Percentiles rank a stretch among this genome's conserved stretches.
Evolutionary conservation across 2,888 invertebrate genomes (phyloP).

Genomic region (Eucriotettix oculatus): DNA sequence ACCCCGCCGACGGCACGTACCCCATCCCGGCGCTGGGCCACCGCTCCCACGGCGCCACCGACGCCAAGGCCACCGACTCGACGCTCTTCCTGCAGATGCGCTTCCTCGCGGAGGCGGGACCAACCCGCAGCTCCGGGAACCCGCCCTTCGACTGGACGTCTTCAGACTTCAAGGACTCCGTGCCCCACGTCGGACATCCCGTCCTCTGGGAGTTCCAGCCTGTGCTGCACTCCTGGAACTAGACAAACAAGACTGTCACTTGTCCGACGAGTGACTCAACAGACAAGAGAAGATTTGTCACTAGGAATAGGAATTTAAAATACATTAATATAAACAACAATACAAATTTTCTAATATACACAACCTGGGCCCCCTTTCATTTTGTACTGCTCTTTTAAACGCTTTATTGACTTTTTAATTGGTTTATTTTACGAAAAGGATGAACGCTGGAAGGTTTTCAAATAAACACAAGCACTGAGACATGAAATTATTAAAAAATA

Average conservation of each 20-base stretch:
- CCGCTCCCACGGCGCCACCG: constrained; percentile 50
- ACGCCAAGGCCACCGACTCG: constrained; percentile 43
- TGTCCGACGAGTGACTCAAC: no score
- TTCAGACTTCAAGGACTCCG: constrained; percentile 34
- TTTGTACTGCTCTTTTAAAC: no score
- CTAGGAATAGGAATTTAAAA: no score
- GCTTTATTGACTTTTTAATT: no score
- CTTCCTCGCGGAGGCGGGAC: constrained; percentile 37
- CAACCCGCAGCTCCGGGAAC: constrained; percentile 36
- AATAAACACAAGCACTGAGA: no score
- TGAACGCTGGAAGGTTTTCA: no score
- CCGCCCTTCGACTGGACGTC: constrained; percentile 51
- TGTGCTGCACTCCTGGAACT: constrained; percentile 32
- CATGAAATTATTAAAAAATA: no score
- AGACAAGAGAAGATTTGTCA: no score
- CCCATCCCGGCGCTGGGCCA: constrained; percentile 51
- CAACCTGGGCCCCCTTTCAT: no score
- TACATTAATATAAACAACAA: no score
- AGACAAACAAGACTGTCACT: not conserved
- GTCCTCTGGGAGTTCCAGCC: constrained; percentile 47
- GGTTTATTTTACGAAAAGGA: no score
- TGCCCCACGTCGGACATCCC: constrained; percentile 49
- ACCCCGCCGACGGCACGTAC: constrained; percentile 50
- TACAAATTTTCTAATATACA: no score
- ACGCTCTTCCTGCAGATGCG: constrained; percentile 24